These are phyloP conservation scores for Congeria kusceri DNA, from an alignment of 2,888 invertebrate genomes.

Conservation along the genomic window DNA sequence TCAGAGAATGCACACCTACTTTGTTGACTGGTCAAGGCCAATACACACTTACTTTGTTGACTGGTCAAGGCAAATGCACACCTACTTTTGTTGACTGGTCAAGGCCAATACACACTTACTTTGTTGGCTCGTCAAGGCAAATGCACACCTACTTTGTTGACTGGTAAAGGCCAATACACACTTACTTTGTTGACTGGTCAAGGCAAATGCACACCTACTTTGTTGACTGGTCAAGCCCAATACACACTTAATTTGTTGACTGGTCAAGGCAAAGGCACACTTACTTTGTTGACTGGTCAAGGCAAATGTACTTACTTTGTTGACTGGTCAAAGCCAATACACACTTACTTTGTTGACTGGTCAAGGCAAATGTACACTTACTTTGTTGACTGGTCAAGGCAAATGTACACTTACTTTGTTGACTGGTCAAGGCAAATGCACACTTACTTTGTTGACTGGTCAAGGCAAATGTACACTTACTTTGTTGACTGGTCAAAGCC, in stretches of 20 bases:
- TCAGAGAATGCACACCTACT: too few relatives aligned
- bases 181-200: neutral
- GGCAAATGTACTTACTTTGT: neutral
- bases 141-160: too few relatives aligned
- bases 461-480: neutral
- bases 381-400: constrained; percentile 97
- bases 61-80: neutral
- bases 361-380: constrained; percentile 81
- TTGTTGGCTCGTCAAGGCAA: too few relatives aligned
- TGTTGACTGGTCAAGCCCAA: neutral
- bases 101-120: too few relatives aligned
- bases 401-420: constrained; percentile 86
- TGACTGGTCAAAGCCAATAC: neutral
- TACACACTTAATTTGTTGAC: neutral
- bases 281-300: neutral
- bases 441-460: constrained; percentile 1
- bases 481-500: neutral
- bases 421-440: neutral
- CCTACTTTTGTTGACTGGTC: too few relatives aligned
- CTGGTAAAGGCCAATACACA: too few relatives aligned
- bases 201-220: neutral
- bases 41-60: neutral
- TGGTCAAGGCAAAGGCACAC: neutral
- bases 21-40: neutral
- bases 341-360: neutral